Base-by-base conservation (phyloP, 1,140 invertebrate genomes). In the Pogonomyrmex californicus region DNA sequence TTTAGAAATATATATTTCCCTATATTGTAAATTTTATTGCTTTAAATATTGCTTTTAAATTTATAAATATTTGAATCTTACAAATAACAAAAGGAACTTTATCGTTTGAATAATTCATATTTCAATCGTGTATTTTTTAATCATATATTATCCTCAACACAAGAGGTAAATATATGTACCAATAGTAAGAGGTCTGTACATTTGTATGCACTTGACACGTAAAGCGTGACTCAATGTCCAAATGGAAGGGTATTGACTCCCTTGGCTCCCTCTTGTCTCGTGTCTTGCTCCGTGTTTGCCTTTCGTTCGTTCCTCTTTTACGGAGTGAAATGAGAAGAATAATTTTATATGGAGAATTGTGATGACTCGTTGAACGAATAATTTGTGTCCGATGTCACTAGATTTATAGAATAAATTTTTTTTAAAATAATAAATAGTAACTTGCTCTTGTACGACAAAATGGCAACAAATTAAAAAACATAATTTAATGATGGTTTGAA, bases 191-290 rank as follows among this genome's bases (percentile, higher is more conserved):
- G 5, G 4, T 17, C 1, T 14, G 30, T 63, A 7, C 14, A 58
- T 62, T 77, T 78, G 30, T 63, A 41, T 47, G 44, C 44, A 49
- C 7, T 76, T 77, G 17, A 62, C 58, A 62, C 58, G 17, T 14
- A 49, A 17, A 78, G 10, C 7, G 58, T 30, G 3, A 14, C 14
- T 12, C 44, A 17, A 47, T 30, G 3, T 17, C 30, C 49, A 78
- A 78, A 63, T 49, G 23, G 68, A 54, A 79, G 62, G 62, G 4
- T 79, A 79, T 79, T 79, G 23, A 79, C 47, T 79, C 12, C 62
- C 54, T 79, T 41, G 12, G 30, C n/a, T 23, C n/a, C 3, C 33
- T 51, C 23, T 23, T 68, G 7, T 79, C 36, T 66, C 14, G 62
- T 30, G 12, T 23, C 60, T 78, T 41, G 41, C n/a, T 63, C 38